Base-by-base conservation (phyloP, 2,797 vertebrate genomes). In the Smutsia temminckii region DNA sequence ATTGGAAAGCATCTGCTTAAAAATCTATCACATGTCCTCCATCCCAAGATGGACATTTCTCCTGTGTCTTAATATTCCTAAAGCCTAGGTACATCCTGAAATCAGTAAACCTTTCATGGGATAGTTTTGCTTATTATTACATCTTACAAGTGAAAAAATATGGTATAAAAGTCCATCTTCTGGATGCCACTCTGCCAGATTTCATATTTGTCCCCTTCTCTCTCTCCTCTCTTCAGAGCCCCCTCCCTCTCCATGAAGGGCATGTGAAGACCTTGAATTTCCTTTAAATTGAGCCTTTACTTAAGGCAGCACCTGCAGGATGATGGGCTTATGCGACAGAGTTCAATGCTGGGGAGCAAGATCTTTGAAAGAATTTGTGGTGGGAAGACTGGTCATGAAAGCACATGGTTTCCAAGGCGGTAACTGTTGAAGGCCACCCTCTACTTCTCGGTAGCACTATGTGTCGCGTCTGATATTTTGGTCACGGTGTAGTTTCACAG, bases 201-300 rank as follows among this genome's bases (percentile, higher is more conserved):
- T 66, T 13, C 4, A 1, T 64, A 29, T 27, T 14, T 32, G 49
- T 34, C 8, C 5, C 11, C 32, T 37, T 3, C 14, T 13, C 40
- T 59, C n/a, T n/a, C 23, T 74, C 29, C 63, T 55, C 57, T 91
- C 93, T 78, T 85, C 40, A 34, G 72, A 61, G 27, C 20, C 40
- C 29, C 85, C 77, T 89, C 51, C 40, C 63, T 40, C 46, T 46
- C 46, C 46, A 46, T 11, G 59, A 92, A 71, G 87, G 77, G 49
- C 77, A 61, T 59, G 20, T 25, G 64, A 93, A 86, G 69, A 72
- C 57, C 68, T 83, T 34, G 34, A 40, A 57, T 86, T 85, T 75
- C 27, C 61, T 75, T 89, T 79, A n/a, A 53, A 61, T 69, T 81
- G 93, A 92, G 49, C 85, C 69, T 75, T 80, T 66, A 46, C 51